Evolutionary conservation across 2,888 invertebrate genomes (phyloP), one percentile per base, ranked within the genome.

Genomic region (Sesia apiformis): DNA sequence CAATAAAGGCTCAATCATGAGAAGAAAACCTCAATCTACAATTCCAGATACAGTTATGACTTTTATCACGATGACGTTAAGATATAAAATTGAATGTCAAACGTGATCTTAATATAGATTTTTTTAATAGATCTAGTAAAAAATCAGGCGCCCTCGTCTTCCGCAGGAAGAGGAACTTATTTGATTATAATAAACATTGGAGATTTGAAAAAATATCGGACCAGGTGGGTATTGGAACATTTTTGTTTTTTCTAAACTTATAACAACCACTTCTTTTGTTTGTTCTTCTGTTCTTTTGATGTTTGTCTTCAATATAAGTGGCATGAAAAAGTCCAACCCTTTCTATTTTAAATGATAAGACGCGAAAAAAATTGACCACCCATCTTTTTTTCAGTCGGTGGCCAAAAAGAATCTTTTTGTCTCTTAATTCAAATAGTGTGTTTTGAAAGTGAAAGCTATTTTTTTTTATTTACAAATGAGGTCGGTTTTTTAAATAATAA

Each of bases 141-240:
- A 81, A 70, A 67, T 52, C 56, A 68, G 79, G 84, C 86, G 84
- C 84, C 86, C 73, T 68, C 76, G 73, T 79, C 82, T 87, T 86
- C 87, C 86, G 79, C 77, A 80, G 80, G 89, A 89, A 88, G 87
- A 78, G 80, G 83, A 85, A 85, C 86, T 79, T 84, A 86, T 86
- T 85, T 86, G 87, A 85, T 88, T 86, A 86, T 84, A 78, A 83
- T 79, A 85, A 84, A 86, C 82, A 83, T 84, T 75, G 72, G 73
- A 74, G 62, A 74, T 72, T 67, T 60, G 59, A 66, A 71, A 82
- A 84, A 82, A 58, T 65, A 70, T 64, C 62, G 68, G 76, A 81
- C 88, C 88, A 89, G 88, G 89, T 89, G 88, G 77, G 66, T 70
- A 60, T 63, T 59, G 56, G 67, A 71, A 67, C 67, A 60, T 62